Conservation (phyloP, 2,888 invertebrate species). For the Epinotia brunnichana region DNA sequence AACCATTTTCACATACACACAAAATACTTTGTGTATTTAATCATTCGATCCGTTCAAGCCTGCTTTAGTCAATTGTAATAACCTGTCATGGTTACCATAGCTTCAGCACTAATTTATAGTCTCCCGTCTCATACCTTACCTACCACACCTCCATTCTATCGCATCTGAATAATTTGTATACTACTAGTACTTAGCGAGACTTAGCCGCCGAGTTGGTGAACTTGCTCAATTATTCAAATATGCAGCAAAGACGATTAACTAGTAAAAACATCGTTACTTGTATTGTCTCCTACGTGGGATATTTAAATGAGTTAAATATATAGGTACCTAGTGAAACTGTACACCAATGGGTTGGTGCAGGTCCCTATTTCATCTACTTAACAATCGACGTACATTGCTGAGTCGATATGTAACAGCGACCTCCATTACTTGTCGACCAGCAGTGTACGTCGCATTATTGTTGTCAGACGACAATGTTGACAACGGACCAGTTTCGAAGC, state of each 20-base stretch:
- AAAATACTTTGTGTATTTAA: not conserved
- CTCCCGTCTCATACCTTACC: constrained; percentile 1
- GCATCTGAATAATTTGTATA: constrained; percentile 46
- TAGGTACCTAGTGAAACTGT: no score
- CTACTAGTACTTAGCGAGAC: constrained; percentile 47
- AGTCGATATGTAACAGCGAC: no score
- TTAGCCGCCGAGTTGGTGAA: constrained; percentile 47
- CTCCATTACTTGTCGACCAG: no score
- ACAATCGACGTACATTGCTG: no score
- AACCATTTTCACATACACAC: not conserved
- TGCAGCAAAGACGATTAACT: constrained; percentile 52
- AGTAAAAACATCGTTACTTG: constrained; percentile 40
- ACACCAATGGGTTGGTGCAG: no score
- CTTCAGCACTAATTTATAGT: constrained; percentile 10
- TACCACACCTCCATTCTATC: constrained; percentile 31
- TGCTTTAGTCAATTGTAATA: not conserved
- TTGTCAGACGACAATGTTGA: no score
- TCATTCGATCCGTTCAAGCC: not conserved
- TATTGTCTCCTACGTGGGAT: constrained; percentile 12
- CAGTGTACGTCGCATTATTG: no score
- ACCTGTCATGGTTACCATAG: not conserved
- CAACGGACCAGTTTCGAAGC: no score
- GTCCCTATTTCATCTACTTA: no score
- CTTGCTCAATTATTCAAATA: constrained; percentile 56
- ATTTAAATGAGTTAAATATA: constrained; percentile 12